Evolutionary conservation across 2,888 invertebrate genomes (phyloP).

Genomic region (Luperina testacea): DNA sequence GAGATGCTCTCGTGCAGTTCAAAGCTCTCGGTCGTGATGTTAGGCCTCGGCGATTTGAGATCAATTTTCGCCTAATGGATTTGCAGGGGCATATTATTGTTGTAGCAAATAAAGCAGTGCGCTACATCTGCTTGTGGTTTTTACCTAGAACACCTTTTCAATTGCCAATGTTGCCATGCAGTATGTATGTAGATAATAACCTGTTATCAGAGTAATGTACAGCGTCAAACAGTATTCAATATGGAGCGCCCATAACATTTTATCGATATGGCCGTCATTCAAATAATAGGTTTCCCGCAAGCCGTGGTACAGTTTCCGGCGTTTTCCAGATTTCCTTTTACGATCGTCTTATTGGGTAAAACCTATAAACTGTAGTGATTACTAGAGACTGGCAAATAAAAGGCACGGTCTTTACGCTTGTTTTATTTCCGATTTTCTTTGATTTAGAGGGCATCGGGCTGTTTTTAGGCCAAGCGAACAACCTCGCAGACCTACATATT

Average conservation of each 20-base stretch:
- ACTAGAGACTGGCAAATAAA: conserved; percentile 41
- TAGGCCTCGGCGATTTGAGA: conserved; percentile 9
- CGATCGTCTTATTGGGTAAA: conserved; percentile 57
- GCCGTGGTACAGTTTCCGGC: conserved; percentile 15
- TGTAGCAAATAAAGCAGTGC: neutral
- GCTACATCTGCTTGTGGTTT: conserved; percentile 3
- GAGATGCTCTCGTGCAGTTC: conserved; percentile 19
- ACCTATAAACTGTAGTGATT: conserved; percentile 23
- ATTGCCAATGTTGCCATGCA: neutral
- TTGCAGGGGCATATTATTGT: neutral
- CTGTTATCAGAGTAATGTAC: conserved; percentile 27
- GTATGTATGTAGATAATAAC: conserved; percentile 5
- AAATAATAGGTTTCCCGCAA: conserved; percentile 24
- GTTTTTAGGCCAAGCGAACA: conserved; percentile 4
- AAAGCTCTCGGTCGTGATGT: conserved; percentile 20
- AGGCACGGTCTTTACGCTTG: conserved; percentile 47
- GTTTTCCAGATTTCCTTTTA: conserved; percentile 63
- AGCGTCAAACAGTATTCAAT: conserved; percentile 26
- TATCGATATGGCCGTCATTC: conserved; percentile 21
- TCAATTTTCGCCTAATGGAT: conserved; percentile 13
- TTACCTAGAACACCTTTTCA: neutral
- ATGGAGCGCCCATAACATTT: conserved; percentile 13
- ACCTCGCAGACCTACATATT: conserved; percentile 7
- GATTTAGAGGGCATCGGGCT: conserved; percentile 34
- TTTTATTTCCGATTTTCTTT: conserved; percentile 48